Evolutionary conservation across 1,140 invertebrate species (phyloP).

Genomic region (Magallana gigas): DNA sequence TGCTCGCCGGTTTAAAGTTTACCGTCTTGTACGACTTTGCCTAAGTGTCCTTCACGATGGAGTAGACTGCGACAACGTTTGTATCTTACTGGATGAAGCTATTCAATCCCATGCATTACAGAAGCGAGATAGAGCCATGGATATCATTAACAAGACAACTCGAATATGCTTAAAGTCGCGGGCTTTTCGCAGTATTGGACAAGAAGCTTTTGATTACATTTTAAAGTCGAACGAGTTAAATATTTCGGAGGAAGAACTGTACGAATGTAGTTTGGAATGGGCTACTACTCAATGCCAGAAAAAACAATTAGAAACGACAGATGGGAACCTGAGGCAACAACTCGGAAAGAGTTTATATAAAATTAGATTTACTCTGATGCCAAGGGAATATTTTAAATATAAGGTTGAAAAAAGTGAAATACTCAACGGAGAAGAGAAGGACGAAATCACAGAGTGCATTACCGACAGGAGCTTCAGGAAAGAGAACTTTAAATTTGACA

Average conservation of each 20-base stretch:
- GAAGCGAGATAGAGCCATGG: constrained; percentile 50
- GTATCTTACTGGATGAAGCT: constrained; percentile 21
- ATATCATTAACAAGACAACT: constrained; percentile 55
- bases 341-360: background rate
- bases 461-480: background rate
- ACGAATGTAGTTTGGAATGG: constrained; percentile 52
- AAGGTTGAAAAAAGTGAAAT: background rate
- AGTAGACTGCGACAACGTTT: constrained; percentile 88
- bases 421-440: background rate
- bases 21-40: constrained; percentile 89
- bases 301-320: constrained; percentile 42
- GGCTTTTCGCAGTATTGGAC: constrained; percentile 48
- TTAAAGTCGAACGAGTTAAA: constrained; percentile 53
- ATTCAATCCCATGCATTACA: background rate
- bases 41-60: constrained; percentile 89
- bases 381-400: constrained; percentile 14
- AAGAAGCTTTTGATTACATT: constrained; percentile 44
- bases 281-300: constrained; percentile 53
- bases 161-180: constrained; percentile 38
- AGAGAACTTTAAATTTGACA: background rate
- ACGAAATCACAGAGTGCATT: background rate
- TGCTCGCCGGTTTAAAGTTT: constrained; percentile 90
- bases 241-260: constrained; percentile 49
- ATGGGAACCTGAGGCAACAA: constrained; percentile 45
- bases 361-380: constrained; percentile 20